These are phyloP conservation scores for Machaerirhynchus nigripectus DNA, from an alignment of 2,113 vertebrate species.

Conservation along the genomic window DNA sequence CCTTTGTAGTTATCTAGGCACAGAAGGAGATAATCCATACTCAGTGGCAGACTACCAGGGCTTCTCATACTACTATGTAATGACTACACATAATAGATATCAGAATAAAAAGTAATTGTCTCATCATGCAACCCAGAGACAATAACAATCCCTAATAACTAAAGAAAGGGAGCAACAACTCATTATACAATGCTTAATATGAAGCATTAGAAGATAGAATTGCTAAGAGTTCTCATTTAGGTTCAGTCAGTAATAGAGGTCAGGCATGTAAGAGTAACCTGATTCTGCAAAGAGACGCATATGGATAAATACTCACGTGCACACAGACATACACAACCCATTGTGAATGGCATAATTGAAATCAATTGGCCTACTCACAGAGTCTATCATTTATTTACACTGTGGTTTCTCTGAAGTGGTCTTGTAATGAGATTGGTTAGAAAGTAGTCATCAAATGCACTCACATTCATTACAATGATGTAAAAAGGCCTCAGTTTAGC, in stretches of 20 bases:
- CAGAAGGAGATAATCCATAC: constrained; percentile 62
- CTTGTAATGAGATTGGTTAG: neutral
- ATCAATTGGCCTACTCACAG: neutral
- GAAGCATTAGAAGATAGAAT: neutral
- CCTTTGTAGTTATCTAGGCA: constrained; percentile 49
- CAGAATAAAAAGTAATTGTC: constrained; percentile 44
- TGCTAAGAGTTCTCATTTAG: neutral
- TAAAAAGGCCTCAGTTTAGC: neutral
- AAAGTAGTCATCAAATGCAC: neutral
- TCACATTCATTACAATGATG: neutral
- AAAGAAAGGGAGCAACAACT: neutral
- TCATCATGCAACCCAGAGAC: neutral
- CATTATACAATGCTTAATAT: neutral
- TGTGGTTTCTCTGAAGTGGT: neutral
- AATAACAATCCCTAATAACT: neutral
- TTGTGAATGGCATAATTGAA: neutral
- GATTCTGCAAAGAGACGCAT: neutral
- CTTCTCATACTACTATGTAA: constrained; percentile 19
- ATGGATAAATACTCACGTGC: neutral
- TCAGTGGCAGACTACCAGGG: neutral
- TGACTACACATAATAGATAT: constrained; percentile 27
- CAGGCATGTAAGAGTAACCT: neutral
- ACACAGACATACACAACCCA: neutral
- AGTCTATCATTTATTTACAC: neutral
- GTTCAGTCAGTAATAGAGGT: neutral